Evolutionary conservation across 2,888 invertebrate genomes (phyloP).

Genomic region (Drosophila vallismaia): DNA sequence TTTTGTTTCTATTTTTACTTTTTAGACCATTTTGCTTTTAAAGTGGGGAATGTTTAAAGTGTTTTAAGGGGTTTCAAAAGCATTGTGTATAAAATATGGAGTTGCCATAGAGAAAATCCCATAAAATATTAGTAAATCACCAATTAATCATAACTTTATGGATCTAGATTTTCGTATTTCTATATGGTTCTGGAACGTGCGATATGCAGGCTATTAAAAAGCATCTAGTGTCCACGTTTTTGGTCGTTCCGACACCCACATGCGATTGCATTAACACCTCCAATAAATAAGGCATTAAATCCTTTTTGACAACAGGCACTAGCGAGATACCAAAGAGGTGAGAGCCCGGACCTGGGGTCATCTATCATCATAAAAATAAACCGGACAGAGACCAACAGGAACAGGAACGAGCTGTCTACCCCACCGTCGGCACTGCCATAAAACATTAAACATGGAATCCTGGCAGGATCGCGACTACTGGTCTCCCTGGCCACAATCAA

Average conservation of each 20-base stretch:
- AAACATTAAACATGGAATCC: conserved; percentile 68
- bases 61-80: neutral
- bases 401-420: conserved; percentile 16
- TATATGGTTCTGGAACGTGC: neutral
- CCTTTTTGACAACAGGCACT: conserved; percentile 50
- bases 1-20: too few species aligned
- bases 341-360: conserved; percentile 42
- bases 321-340: conserved; percentile 42
- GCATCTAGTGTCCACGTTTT: neutral
- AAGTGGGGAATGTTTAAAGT: neutral
- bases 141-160: conserved; percentile 26
- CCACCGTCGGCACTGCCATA: conserved; percentile 41
- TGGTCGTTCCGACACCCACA: conserved; percentile 4
- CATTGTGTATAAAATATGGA: neutral
- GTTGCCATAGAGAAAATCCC: neutral
- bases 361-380: conserved; percentile 72
- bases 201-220: conserved; percentile 8
- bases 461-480: conserved; percentile 30
- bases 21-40: too few species aligned
- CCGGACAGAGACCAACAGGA: conserved; percentile 39
- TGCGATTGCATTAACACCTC: conserved; percentile 47
- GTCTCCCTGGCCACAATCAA: conserved; percentile 68
- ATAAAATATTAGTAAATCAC: neutral
- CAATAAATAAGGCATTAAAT: conserved; percentile 66
- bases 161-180: conserved; percentile 10